Conservation (phyloP, 2,113 vertebrate genomes). For the Chamaetylas fuelleborni region DNA sequence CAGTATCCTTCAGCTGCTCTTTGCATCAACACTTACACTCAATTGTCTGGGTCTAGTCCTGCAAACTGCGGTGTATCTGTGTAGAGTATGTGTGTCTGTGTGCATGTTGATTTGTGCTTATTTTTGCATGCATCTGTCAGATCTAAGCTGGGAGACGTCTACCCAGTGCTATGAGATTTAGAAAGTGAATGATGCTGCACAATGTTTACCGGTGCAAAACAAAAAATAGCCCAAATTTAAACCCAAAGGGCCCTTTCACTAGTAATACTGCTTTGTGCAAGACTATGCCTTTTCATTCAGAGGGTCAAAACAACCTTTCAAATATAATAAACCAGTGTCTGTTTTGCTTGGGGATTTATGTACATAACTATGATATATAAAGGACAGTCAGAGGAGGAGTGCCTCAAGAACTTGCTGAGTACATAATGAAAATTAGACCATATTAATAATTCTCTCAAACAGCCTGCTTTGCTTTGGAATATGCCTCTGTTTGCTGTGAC, state of each 20-base stretch:
- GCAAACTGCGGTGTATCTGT: neutral
- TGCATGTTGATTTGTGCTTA: neutral
- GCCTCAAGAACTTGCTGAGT: neutral
- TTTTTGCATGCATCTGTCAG: neutral
- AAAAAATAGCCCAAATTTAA: neutral
- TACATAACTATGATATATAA: neutral
- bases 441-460: neutral
- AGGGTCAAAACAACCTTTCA: neutral
- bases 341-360: neutral
- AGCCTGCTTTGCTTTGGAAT: neutral
- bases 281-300: neutral
- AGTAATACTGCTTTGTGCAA: neutral
- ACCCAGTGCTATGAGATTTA: neutral
- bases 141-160: neutral
- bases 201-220: neutral
- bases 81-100: too few relatives aligned
- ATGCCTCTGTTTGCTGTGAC: neutral
- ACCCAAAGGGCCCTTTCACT: neutral
- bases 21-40: neutral
- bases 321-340: neutral
- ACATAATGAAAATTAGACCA: neutral
- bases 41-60: neutral
- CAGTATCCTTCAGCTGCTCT: neutral
- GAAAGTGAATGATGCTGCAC: neutral
- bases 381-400: neutral